Base-by-base conservation (phyloP, 2,113 vertebrate genomes). In the Pseudorasbora parva region DNA sequence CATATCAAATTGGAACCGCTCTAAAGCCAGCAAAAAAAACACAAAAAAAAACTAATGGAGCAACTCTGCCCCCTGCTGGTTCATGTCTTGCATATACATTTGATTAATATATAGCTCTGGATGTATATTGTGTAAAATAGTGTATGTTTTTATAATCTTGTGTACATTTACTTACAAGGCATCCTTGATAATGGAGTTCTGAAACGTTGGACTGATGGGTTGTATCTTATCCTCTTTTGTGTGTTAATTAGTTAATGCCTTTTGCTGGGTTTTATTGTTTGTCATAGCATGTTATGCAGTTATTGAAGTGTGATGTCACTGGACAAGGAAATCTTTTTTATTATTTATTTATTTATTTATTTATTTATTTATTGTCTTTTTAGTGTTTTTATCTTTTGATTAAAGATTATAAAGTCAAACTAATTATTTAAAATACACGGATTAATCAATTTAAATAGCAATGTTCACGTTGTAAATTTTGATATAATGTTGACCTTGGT, bases 11-110 rank as follows among this genome's bases (percentile, higher is more conserved):
- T 78, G 37, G n/a, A 25, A 59, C 54, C 3, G 30, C 30, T 30
- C 1, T 15, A 72, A 15, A 83, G 4, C 37, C 15, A 74, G 14
- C n/a, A 43, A 21, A 41, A 47, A 47, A 47, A 14, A 47, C 1
- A 30, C 3, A 66, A 33, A n/a, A n/a, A n/a, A n/a, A 54, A 57
- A 86, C 19, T 69, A 59, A 71, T 82, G 47, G 41, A 69, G 43
- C 84, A 86, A 78, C 49, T 2, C 73, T 88, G 84, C 51, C 84
- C 84, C 49, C 84, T 86, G 45, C n/a, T 86, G 86, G 81, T 76
- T n/a, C 33, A 27, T 68, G 12, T 7, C 41, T 59, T 5, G 19
- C 33, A 19, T 19, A 4, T 45, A 25, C 1, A n/a, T 54, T 8
- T 14, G 8, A 30, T 47, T 2, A 78, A 7, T 19, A 45, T 14